Base-by-base conservation (phyloP, 2,113 vertebrate genomes). In the Bufo gargarizans region DNA sequence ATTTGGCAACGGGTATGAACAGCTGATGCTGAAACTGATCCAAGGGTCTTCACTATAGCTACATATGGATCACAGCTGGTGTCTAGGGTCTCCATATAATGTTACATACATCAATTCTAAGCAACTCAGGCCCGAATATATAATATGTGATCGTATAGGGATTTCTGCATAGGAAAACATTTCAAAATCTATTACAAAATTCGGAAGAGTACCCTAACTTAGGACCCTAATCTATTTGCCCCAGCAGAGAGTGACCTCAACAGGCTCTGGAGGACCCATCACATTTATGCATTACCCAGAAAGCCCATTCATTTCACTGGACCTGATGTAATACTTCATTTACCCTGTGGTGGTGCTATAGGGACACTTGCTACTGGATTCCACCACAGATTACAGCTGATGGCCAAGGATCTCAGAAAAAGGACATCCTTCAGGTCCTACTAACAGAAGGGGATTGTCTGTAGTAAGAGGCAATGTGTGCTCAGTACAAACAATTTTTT, bases 1-100 rank as follows among this genome's bases (percentile, higher is more conserved):
- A 82, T 50, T 65, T 82, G 80, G 43, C 80, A 82, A 67, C 3
- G 45, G 49, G 33, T 12, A 20, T 1, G 43, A 67, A 82, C 59
- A 82, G 80, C 80, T 82, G 80, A 63, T 12, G 80, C 80, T 20
- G 80, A 47, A 61, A 82, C 17, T 16, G 19, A 65, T 49, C 59
- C 19, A 6, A 47, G 47, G 19, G 14, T 53, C 61, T 19, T 0
- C 11, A 1, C 9, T 3, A 53, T 67, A 45, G 19, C 20, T 67
- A 67, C 9, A 53, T 67, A 67, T 67, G 43, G 17, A 53, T 13
- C 61, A 6, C 61, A 67, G 81, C 81, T 83, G 81, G 45, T 67
- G 19, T 67, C n/a, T 22, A 14, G 33, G 3, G 17, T 49, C 72
- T 50, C 1, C 43, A 7, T 76, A 50, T 49, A 19, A 50, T 45